Evolutionary conservation across 1,140 invertebrate genomes (phyloP).

Genomic region (Metopolophium dirhodum): DNA sequence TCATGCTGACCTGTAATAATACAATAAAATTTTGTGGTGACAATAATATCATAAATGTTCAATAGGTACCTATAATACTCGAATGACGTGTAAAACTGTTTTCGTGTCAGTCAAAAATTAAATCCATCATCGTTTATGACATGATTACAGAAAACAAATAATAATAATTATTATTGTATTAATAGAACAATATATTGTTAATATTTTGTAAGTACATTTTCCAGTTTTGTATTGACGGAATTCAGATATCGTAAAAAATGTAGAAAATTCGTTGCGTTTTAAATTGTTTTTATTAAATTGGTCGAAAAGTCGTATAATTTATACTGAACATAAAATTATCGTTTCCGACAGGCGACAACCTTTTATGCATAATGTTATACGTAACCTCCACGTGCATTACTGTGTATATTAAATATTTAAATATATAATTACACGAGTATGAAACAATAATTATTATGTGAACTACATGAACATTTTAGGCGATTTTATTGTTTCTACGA

Average conservation of each 20-base stretch:
- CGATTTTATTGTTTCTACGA: not conserved
- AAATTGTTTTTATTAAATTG: not conserved
- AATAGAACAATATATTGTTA: not conserved
- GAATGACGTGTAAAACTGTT: not conserved
- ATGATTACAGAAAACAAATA: not conserved
- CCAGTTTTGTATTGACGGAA: not conserved
- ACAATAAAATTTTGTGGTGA: not conserved
- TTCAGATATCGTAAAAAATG: not conserved
- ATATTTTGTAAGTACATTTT: not conserved
- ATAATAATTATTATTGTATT: not conserved
- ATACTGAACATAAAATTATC: not conserved
- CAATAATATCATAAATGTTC: not conserved
- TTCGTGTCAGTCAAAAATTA: not conserved
- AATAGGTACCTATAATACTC: not conserved
- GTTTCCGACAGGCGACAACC: not conserved
- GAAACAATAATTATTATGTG: not conserved
- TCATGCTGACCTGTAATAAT: not conserved
- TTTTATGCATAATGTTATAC: not conserved
- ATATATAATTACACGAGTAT: not conserved
- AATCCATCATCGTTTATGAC: not conserved
- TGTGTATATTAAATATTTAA: not conserved
- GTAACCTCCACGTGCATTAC: not conserved
- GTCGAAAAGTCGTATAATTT: not conserved
- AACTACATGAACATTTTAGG: not conserved
- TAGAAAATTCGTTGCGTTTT: not conserved